Evolutionary conservation across 2,888 invertebrate species (phyloP).

Genomic region (Trisateles emortualis): DNA sequence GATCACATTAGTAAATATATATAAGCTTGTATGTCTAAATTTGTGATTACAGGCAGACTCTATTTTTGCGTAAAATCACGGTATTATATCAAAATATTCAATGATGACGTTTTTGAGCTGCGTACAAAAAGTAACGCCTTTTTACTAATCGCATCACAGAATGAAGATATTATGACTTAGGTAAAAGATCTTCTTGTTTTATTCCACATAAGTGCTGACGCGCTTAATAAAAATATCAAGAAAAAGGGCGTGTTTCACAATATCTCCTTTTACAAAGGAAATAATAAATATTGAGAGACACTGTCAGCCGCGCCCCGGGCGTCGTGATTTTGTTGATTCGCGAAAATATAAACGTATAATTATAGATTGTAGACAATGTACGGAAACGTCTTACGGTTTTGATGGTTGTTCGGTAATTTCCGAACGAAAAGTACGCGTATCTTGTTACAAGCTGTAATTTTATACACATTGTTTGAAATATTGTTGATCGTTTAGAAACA

Average conservation of each 20-base stretch:
- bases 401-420: constrained; percentile 5
- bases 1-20: not conserved
- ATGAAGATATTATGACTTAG: not conserved
- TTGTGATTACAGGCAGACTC: too few relatives aligned
- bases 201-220: constrained; percentile 13
- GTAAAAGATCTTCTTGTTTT: not conserved
- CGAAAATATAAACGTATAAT: constrained; percentile 10
- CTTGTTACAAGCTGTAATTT: not conserved
- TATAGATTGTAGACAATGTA: constrained; percentile 2
- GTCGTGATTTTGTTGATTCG: constrained; percentile 17
- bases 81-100: too few relatives aligned
- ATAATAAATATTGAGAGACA: constrained; percentile 39
- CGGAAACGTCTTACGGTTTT: not conserved
- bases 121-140: too few relatives aligned
- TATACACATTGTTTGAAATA: not conserved
- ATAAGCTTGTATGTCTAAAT: too few relatives aligned
- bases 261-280: constrained; percentile 29
- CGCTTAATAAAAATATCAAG: constrained; percentile 9
- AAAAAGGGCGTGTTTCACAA: constrained; percentile 24
- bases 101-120: too few relatives aligned
- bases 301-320: constrained; percentile 13
- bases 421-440: not conserved
- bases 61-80: too few relatives aligned
- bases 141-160: not conserved
- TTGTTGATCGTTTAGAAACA: not conserved